Evolutionary conservation across 2,888 invertebrate genomes (phyloP), one percentile per base, ranked within the genome.

Genomic region (Ptychoptera contaminata): DNA sequence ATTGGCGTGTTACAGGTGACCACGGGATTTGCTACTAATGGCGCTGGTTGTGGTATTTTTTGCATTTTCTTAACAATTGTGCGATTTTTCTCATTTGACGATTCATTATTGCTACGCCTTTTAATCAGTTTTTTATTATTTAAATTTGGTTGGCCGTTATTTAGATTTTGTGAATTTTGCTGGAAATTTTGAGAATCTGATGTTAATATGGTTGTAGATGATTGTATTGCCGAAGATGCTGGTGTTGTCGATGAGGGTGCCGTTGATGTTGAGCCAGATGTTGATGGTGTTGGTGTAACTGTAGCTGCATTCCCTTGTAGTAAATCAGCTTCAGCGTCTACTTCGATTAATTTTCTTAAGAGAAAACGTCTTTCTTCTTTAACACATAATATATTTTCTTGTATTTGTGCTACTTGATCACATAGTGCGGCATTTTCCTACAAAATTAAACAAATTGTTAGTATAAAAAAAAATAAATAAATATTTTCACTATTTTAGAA

Each of bases 381-480:
- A 1, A 82, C 78, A 43, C 81, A 73, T 23, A 80, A 64, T 41
- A 87, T 76, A 60, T 83, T 83, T 55, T 86, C 82, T 65, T 92
- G 90, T 49, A 83, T 76, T 61, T 80, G 76, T 1, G 84, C 79
- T 12, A 90, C 81, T 70, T 91, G 87, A 68, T 92, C 92, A 62
- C 90, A 88, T 2, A 91, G 62, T 6, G 84, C 82, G 43, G 84
- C 80, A 68, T 85, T 86, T 69, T 85, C 85, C 85, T 85, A 54
- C 23, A 23, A 23, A n/a, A n/a, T n/a, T n/a, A n/a, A n/a, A n/a
- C n/a, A n/a, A n/a, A n/a, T n/a, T n/a, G n/a, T 23, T 23, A 23
- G 7, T 23, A 5, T 5, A 23, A 3, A 23, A 5, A 23, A 3
- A 23, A 23, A 23, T 23, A 23, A 5, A 23, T 23, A 5, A 23